phyloP scores from a whole-genome alignment of 2,888 invertebrate species.

The Cephalotes varians region DNA sequence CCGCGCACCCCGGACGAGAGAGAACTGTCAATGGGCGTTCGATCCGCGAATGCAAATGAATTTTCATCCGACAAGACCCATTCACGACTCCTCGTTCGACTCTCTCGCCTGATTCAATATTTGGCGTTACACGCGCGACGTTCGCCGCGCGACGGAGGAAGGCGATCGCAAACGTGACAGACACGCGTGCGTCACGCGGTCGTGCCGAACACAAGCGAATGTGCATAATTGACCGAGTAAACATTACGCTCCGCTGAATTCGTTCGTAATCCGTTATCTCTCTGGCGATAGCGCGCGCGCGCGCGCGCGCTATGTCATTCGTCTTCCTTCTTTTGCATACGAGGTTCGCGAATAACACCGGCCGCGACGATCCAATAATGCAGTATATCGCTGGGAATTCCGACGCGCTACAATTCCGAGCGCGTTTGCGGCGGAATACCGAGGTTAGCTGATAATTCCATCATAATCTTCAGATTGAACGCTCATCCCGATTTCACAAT shows the following conservation, averaged over 20 bases:
- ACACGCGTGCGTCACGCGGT: background rate
- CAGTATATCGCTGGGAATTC: background rate
- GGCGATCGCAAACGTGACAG: background rate
- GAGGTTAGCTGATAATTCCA: background rate
- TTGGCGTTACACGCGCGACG: background rate
- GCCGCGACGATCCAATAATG: background rate
- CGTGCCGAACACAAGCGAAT: background rate
- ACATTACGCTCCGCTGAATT: constrained; percentile 6
- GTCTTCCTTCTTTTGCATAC: background rate
- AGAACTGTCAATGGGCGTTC: background rate
- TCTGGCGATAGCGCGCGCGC: background rate
- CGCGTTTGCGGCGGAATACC: background rate
- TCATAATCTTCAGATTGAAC: background rate
- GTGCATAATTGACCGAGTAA: constrained; percentile 15
- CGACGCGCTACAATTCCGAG: background rate
- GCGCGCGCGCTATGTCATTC: too few relatives aligned
- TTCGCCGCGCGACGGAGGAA: background rate
- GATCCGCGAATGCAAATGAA: background rate
- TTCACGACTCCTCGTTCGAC: background rate
- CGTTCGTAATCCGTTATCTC: constrained; percentile 19
- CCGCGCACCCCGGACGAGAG: background rate
- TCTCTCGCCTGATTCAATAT: constrained; percentile 13
- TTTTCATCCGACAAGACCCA: background rate
- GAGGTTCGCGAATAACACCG: background rate
- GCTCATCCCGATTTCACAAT: background rate